Evolutionary conservation across 2,888 invertebrate genomes (phyloP).

Genomic region (Brachyptera risi): DNA sequence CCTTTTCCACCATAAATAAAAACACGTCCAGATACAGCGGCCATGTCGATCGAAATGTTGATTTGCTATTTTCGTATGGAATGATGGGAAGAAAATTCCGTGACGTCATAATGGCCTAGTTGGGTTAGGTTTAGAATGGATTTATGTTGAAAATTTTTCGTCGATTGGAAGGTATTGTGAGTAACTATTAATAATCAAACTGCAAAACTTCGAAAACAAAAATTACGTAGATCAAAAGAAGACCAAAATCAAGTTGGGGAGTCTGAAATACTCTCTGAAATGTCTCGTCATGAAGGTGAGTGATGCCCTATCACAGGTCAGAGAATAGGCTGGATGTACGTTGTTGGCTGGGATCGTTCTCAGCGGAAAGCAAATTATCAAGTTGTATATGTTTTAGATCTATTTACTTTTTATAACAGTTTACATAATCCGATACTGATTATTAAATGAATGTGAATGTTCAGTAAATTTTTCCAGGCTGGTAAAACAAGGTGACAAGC

Average conservation of each 20-base stretch:
- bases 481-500: neutral
- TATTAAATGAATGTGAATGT: neutral
- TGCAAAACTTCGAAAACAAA: slow-evolving; percentile 22
- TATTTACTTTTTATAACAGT: neutral
- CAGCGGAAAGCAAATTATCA: too few relatives aligned
- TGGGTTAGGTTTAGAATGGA: slow-evolving; percentile 67
- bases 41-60: slow-evolving; percentile 26
- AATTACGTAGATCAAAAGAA: neutral
- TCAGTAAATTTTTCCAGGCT: neutral
- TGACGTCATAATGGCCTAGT: slow-evolving; percentile 63
- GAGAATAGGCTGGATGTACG: slow-evolving; percentile 29
- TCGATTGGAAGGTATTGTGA: slow-evolving; percentile 51
- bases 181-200: neutral
- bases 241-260: slow-evolving; percentile 23
- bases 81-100: slow-evolving; percentile 37
- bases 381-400: neutral
- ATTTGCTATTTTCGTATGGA: slow-evolving; percentile 24
- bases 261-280: slow-evolving; percentile 50
- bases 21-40: slow-evolving; percentile 55
- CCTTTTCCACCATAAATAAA: slow-evolving; percentile 95
- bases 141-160: slow-evolving; percentile 59
- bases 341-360: slow-evolving; percentile 26
- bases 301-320: slow-evolving; percentile 45
- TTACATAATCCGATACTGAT: neutral
- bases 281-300: slow-evolving; percentile 95